Evolutionary conservation across 2,888 invertebrate species (phyloP).

Genomic region (Caenorhabditis japonica): DNA sequence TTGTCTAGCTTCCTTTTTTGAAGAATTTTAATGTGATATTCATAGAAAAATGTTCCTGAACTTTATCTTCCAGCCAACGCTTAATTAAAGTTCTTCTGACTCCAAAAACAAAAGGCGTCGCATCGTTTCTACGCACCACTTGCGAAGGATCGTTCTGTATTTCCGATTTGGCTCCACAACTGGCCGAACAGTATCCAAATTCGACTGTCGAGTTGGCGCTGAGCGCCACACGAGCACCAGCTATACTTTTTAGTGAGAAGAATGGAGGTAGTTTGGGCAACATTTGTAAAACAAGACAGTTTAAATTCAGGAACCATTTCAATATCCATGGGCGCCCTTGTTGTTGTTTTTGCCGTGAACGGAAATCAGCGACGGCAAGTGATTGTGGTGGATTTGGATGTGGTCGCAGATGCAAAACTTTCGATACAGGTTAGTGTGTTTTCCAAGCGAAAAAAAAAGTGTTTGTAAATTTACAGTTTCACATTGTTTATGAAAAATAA

Average conservation of each 20-base stretch:
- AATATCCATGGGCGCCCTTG: conserved; percentile 57
- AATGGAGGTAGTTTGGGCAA: conserved; percentile 61
- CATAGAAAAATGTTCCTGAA: too few species aligned
- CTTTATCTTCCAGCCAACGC: conserved; percentile 60
- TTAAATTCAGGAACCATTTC: conserved; percentile 59
- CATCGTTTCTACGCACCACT: conserved; percentile 61
- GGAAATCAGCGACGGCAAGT: conserved; percentile 58
- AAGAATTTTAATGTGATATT: too few species aligned
- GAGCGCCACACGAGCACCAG: conserved; percentile 66
- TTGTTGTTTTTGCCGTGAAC: conserved; percentile 61
- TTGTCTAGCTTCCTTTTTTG: too few species aligned
- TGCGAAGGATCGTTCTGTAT: conserved; percentile 64
- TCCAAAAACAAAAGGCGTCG: conserved; percentile 57
- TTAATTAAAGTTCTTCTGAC: conserved; percentile 59
- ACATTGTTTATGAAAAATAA: neutral
- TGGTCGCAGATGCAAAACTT: conserved; percentile 63
- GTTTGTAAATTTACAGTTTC: neutral
- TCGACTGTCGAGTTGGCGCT: conserved; percentile 62
- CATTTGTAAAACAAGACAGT: neutral
- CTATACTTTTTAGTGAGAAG: conserved; percentile 65
- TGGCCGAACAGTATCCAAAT: conserved; percentile 63
- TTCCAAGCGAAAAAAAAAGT: conserved; percentile 1
- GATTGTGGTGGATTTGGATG: conserved; percentile 66
- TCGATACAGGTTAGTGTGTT: conserved; percentile 45
- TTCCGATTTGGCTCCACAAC: conserved; percentile 61